Base-by-base conservation (phyloP, 2,797 vertebrate species). In the Bradypus variegatus region DNA sequence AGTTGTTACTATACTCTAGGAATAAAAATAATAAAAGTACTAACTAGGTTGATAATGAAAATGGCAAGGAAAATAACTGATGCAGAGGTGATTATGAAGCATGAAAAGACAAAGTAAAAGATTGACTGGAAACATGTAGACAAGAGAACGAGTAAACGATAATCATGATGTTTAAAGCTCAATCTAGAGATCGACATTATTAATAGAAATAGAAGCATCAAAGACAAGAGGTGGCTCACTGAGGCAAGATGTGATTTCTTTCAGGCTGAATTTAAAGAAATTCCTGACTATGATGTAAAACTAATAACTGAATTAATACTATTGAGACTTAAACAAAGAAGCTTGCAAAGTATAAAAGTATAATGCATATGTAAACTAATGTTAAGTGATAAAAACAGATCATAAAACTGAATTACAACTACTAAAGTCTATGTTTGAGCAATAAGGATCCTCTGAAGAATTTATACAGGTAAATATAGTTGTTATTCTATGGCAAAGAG, bases 321-420 rank as follows among this genome's bases (percentile, higher is more conserved):
- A 88, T 18, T 83, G 11, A 85, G 18, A 92, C 9, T 55, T 45
- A 50, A 88, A 89, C 90, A 91, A 78, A 16, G 19, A 64, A 60
- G 27, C 19, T 55, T 3, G 4, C 62, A 23, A 73, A 73, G 38
- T 50, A 55, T 65, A 83, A 82, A 69, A 48, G 89, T 48, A 78
- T 41, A 85, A 31, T 50, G 14, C 73, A 58, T 41, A 60, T 10
- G 3, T 82, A 78, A 73, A 82, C 15, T 48, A 36, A n/a, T 58
- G 6, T 75, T 62, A 91, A 86, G 4, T 38, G 16, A 89, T 53
- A 55, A 91, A 93, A 92, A 45, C 62, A 81, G 16, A 85, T 76
- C 72, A 79, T 77, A 88, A 86, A 91, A 91, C 21, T 82, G 53
- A 91, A 82, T 86, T 83, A 48, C 27, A 94, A 91, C 29, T 65